Conservation (phyloP, 2,888 invertebrate species). For the Pandemis corylana region DNA sequence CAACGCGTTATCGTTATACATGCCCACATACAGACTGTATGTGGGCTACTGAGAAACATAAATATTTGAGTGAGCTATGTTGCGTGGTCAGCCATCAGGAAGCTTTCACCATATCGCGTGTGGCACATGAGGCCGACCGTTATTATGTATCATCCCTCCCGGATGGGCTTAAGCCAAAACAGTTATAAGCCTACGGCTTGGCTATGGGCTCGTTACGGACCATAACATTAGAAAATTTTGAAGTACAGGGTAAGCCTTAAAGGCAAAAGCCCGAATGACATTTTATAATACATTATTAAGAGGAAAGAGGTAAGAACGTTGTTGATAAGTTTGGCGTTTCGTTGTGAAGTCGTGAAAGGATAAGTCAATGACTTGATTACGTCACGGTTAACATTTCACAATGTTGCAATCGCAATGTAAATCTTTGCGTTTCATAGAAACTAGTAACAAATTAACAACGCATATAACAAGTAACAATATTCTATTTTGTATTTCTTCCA, state of each 20-base stretch:
- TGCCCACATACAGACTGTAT: not conserved
- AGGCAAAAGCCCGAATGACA: no score
- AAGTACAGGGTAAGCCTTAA: not conserved
- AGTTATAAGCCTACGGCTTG: not conserved
- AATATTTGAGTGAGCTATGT: constrained; percentile 35
- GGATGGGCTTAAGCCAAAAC: constrained; percentile 13
- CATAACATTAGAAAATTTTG: constrained; percentile 1
- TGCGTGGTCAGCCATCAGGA: constrained; percentile 39
- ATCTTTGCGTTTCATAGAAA: not conserved
- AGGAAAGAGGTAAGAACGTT: not conserved
- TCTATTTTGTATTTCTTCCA: no score
- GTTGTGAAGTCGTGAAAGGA: not conserved
- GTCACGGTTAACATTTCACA: not conserved
- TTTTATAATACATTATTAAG: no score
- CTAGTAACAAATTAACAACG: not conserved
- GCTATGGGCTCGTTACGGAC: constrained; percentile 4
- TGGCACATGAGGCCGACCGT: constrained; percentile 32
- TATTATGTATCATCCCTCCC: constrained; percentile 16
- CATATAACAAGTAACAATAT: no score
- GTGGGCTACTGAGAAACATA: constrained; percentile 24
- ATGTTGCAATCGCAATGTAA: not conserved
- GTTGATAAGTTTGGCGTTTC: no score
- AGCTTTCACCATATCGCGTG: constrained; percentile 37
- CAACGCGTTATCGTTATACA: not conserved
- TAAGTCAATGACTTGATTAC: not conserved